Conservation (phyloP, 2,797 vertebrate species). For the Paratrypauchen microcephalus region DNA sequence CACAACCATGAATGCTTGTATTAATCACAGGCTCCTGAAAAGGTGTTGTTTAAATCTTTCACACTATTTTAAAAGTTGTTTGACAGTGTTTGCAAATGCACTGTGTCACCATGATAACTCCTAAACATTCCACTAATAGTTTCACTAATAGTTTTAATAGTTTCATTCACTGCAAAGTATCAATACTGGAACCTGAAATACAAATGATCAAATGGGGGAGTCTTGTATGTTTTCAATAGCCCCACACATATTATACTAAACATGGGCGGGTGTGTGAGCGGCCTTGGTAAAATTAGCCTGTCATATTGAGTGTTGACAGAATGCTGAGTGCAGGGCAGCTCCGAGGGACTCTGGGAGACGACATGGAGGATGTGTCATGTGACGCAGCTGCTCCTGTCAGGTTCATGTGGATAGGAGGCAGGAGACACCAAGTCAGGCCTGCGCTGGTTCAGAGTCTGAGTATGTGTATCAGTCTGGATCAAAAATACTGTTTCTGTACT, state of each 20-base stretch:
- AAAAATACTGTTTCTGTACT: not conserved
- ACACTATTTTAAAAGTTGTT: no score
- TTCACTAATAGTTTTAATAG: no score
- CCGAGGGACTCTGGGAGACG: slow-evolving; percentile 73
- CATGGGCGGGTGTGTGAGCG: slow-evolving; percentile 4
- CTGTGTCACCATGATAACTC: no score
- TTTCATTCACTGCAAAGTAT: no score
- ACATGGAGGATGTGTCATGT: slow-evolving; percentile 73
- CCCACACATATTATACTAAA: not conserved
- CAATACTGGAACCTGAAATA: no score
- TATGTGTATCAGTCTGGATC: not conserved
- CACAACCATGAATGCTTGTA: no score
- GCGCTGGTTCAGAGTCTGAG: not conserved
- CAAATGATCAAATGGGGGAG: not conserved
- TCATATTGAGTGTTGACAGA: slow-evolving; percentile 83
- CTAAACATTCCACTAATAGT: no score
- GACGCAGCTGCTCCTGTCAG: slow-evolving; percentile 81
- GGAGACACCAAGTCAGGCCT: not conserved
- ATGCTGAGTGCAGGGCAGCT: slow-evolving; percentile 74
- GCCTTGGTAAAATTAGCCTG: slow-evolving; percentile 79
- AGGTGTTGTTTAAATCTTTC: no score
- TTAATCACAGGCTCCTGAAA: no score
- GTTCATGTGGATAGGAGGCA: slow-evolving; percentile 37
- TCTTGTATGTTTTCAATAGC: not conserved
- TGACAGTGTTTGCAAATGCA: no score